These are phyloP conservation scores for Egretta garzetta DNA, from an alignment of 2,113 vertebrate genomes.

Conservation along the genomic window DNA sequence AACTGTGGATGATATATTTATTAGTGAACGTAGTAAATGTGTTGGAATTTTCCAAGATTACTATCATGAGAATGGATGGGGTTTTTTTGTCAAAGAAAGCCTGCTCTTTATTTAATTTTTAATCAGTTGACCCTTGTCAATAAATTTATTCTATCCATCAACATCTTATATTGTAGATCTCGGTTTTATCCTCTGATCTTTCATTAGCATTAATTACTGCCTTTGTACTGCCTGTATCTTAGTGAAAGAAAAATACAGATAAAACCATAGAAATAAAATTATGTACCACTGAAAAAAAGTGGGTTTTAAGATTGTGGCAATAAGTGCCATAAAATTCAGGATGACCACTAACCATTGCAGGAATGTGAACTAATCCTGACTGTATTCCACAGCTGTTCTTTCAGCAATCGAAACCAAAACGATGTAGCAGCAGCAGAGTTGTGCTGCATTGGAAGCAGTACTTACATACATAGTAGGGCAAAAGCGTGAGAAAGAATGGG, in stretches of 20 bases:
- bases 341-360: background rate
- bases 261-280: background rate
- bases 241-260: background rate
- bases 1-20: background rate
- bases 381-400: slow-evolving; percentile 3
- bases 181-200: background rate
- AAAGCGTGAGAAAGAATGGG: background rate
- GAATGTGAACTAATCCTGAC: background rate
- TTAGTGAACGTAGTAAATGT: background rate
- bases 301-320: background rate
- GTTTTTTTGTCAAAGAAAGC: background rate
- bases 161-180: background rate
- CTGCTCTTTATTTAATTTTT: background rate
- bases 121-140: background rate
- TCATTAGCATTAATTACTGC: background rate
- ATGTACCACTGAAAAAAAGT: background rate
- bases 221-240: background rate
- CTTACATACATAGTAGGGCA: background rate
- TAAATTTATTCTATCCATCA: background rate
- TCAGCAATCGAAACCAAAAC: slow-evolving; percentile 50
- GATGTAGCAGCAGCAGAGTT: slow-evolving; percentile 5
- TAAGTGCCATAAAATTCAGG: background rate
- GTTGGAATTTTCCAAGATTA: background rate
- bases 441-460: slow-evolving; percentile 3
- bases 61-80: background rate